These are phyloP conservation scores for Coregonus suidteri DNA, from an alignment of 2,797 vertebrate species.

Conservation along the genomic window DNA sequence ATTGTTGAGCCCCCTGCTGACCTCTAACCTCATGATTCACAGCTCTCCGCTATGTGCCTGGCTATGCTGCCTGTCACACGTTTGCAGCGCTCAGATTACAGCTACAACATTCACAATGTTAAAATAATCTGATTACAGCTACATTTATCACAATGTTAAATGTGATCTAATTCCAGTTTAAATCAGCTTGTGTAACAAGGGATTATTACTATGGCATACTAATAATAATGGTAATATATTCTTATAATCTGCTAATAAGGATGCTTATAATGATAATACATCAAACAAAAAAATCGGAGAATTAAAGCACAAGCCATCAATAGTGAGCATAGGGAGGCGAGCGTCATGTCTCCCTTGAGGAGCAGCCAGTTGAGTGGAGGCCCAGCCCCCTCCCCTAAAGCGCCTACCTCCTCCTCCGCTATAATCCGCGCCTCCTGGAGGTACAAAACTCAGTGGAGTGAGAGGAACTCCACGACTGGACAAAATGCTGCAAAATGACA, in stretches of 20 bases:
- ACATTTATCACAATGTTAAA: constrained; percentile 45
- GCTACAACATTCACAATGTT: constrained; percentile 68
- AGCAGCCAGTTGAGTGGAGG: constrained; percentile 81
- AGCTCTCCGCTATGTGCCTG: constrained; percentile 44
- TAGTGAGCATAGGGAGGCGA: constrained; percentile 88
- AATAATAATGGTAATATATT: constrained; percentile 56
- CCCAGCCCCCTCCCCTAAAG: constrained; percentile 25
- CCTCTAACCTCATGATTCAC: constrained; percentile 70
- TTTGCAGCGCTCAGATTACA: constrained; percentile 63
- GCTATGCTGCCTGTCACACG: constrained; percentile 65
- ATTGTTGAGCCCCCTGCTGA: constrained; percentile 65
- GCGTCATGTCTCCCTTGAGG: constrained; percentile 88
- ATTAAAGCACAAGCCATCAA: constrained; percentile 81
- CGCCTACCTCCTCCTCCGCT: constrained; percentile 50
- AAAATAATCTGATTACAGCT: constrained; percentile 59
- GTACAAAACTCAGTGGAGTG: constrained; percentile 94
- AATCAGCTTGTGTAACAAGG: constrained; percentile 64
- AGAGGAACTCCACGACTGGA: constrained; percentile 90
- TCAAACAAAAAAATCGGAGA: constrained; percentile 68
- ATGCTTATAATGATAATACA: constrained; percentile 59
- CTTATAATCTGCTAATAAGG: constrained; percentile 37
- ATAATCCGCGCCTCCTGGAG: constrained; percentile 88
- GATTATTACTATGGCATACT: constrained; percentile 62
- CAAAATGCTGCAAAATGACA: constrained; percentile 98
- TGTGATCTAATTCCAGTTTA: constrained; percentile 58